Percentiles rank a stretch among this genome's conserved stretches.
phyloP scores from a whole-genome alignment of 2,888 invertebrate species.

The Tetragonisca angustula region DNA sequence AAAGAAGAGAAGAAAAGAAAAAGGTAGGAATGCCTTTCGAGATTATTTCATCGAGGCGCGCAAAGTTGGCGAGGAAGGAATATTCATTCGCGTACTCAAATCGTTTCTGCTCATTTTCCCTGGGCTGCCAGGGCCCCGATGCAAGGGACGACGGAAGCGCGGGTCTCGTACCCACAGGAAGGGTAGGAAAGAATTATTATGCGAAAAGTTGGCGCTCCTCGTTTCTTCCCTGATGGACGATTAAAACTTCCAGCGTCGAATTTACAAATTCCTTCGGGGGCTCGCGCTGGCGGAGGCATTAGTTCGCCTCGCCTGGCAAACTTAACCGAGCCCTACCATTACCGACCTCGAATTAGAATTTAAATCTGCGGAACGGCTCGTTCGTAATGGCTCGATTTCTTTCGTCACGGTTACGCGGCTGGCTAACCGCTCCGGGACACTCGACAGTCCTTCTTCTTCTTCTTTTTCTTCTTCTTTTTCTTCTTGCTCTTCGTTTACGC shows the following conservation, averaged over 20 bases:
- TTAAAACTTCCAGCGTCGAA: slow-evolving; percentile 79
- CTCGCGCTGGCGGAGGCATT: slow-evolving; percentile 55
- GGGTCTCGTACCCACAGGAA: slow-evolving; percentile 21
- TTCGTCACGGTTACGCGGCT: slow-evolving; percentile 59
- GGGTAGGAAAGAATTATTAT: slow-evolving; percentile 74
- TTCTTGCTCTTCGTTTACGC: too few species aligned
- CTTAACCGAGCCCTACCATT: slow-evolving; percentile 63
- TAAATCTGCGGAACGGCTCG: slow-evolving; percentile 72
- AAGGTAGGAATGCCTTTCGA: not conserved
- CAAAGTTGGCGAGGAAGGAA: slow-evolving; percentile 20
- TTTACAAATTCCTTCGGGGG: slow-evolving; percentile 78
- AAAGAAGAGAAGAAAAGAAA: not conserved
- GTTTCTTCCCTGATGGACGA: slow-evolving; percentile 78
- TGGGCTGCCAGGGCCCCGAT: not conserved
- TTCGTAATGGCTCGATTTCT: slow-evolving; percentile 73
- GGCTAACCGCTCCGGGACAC: slow-evolving; percentile 49
- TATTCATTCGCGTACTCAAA: slow-evolving; percentile 54
- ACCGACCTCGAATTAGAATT: slow-evolving; percentile 71
- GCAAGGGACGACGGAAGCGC: slow-evolving; percentile 7
- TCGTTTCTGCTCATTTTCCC: slow-evolving; percentile 52
- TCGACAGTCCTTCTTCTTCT: slow-evolving; percentile 22
- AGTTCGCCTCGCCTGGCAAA: slow-evolving; percentile 62
- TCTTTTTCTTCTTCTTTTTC: not conserved
- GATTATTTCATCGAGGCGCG: slow-evolving; percentile 26
- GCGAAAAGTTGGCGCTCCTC: slow-evolving; percentile 76